Evolutionary conservation across 2,113 vertebrate species (phyloP), one percentile per base, ranked within the genome.

Genomic region (Tychaedon coryphoeus): DNA sequence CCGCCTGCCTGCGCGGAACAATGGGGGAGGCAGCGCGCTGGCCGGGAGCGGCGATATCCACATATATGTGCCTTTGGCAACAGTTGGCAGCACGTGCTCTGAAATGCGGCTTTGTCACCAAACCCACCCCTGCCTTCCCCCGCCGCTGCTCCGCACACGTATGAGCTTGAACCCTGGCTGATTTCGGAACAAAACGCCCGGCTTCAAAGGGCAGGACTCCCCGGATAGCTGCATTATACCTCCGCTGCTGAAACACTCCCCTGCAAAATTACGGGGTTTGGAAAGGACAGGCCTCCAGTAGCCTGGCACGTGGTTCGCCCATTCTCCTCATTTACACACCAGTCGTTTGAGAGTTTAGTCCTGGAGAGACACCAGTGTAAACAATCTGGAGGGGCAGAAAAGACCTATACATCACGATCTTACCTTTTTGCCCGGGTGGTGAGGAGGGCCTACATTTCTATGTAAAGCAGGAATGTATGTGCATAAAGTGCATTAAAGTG

Each of bases 1-100:
- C 97, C 74, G 97, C 97, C 95, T 96, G 97, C 98, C 97, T 86
- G 81, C 75, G 9, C 87, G 7, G 66, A 96, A 98, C 98, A 98
- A 98, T 97, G 93, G 96, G 97, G 92, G 26, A 84, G 62, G 92
- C 94, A 97, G 82, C n/a, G 33, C 89, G 38, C 69, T 38, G 86
- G 62, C 80, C 3, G 12, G 14, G 47, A 94, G 96, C 91, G 76
- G 96, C 77, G 90, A 91, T 89, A 96, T 72, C 96, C 79, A 96
- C 97, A 71, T 67, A 50, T 93, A 97, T 97, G 96, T 97, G 96
- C 96, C 94, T 98, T 98, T 97, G 87, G 98, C 98, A 99, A 99
- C 99, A 99, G 99, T 99, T 99, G 99, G 98, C 98, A 98, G 98
- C 98, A 98, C 98, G 98, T 98, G 98, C 98, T 97, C 94, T 95